Conservation (phyloP, 1,140 invertebrate genomes). For the Atta texana region DNA sequence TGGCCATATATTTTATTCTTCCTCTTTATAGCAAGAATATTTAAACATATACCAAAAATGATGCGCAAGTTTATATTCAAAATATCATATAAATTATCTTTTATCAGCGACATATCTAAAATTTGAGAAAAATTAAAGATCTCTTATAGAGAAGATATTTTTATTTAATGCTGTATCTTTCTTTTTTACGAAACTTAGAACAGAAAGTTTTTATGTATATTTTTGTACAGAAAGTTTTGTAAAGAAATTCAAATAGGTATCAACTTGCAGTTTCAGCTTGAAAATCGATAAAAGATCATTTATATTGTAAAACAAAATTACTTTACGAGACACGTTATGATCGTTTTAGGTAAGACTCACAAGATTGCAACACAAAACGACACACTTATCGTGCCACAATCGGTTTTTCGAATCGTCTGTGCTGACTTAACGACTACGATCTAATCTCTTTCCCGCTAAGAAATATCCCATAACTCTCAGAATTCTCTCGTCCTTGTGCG, state of each 20-base stretch:
- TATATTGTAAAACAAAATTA: constrained; percentile 5
- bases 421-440: constrained; percentile 52
- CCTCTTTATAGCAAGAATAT: no score
- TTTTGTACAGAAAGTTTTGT: neutral
- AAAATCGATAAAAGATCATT: neutral
- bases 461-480: neutral
- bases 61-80: neutral
- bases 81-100: neutral
- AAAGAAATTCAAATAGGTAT: neutral
- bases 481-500: constrained; percentile 16
- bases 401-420: constrained; percentile 21
- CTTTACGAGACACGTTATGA: constrained; percentile 4
- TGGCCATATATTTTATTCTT: neutral
- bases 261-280: neutral
- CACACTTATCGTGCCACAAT: constrained; percentile 7
- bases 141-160: neutral
- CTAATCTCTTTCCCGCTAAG: constrained; percentile 51
- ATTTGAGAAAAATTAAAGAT: neutral
- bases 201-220: neutral
- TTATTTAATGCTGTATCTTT: neutral
- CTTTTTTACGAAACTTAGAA: neutral
- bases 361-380: neutral
- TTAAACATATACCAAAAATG: neutral
- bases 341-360: neutral
- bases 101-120: neutral